phyloP scores from a whole-genome alignment of 1,140 invertebrate species.

The Anastatus disparis region DNA sequence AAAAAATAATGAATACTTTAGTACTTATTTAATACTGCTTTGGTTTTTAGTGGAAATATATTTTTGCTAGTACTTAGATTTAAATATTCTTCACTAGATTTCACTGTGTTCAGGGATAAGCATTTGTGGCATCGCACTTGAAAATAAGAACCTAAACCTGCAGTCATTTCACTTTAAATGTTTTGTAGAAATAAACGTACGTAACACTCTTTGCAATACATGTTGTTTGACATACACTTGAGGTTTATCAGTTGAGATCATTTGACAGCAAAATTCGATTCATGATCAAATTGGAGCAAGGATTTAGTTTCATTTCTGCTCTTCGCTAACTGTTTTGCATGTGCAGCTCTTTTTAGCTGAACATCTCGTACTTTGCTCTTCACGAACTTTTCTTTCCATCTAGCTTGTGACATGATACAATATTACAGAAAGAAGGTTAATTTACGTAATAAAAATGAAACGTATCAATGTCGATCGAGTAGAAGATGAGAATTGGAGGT shows the following conservation, averaged over 20 bases:
- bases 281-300: too few relatives aligned
- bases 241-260: background rate
- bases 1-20: background rate
- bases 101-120: background rate
- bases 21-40: background rate
- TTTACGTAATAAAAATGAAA: too few relatives aligned
- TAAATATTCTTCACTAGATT: background rate
- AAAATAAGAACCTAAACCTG: background rate
- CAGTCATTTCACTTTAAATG: background rate
- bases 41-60: background rate
- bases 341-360: background rate
- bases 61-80: background rate
- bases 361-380: background rate
- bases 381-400: too few relatives aligned
- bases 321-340: background rate
- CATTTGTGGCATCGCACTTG: background rate
- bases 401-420: too few relatives aligned
- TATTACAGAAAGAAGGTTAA: too few relatives aligned
- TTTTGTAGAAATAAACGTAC: background rate
- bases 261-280: background rate
- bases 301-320: background rate
- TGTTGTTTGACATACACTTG: background rate
- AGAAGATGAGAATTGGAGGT: too few relatives aligned
- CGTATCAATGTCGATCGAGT: too few relatives aligned
- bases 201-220: background rate